phyloP scores from a whole-genome alignment of 2,888 invertebrate species.

The Noctua janthe region DNA sequence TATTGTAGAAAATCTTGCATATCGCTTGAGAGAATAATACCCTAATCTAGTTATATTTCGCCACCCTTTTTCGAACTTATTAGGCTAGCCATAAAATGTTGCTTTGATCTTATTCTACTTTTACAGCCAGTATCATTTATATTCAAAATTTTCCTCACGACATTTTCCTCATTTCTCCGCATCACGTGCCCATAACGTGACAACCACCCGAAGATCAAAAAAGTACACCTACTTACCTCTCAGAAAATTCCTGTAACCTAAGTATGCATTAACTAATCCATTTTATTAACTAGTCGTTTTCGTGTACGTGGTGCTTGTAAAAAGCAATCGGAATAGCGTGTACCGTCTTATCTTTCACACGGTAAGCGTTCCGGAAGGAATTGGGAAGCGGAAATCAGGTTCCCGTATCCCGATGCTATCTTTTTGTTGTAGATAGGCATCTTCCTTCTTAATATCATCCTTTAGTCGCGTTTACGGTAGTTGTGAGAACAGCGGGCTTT shows the following conservation, averaged over 20 bases:
- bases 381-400: constrained; percentile 42
- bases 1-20: not conserved
- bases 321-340: constrained; percentile 18
- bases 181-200: not conserved
- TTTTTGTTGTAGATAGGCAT: constrained; percentile 38
- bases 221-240: not conserved
- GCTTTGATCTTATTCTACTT: not conserved
- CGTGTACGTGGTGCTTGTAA: not conserved
- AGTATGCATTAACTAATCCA: not conserved
- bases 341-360: constrained; percentile 29
- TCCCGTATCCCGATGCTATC: constrained; percentile 53
- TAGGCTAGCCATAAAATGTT: not conserved
- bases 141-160: not conserved
- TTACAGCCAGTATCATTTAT: not conserved
- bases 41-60: not conserved
- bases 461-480: constrained; percentile 18
- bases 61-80: not conserved
- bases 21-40: not conserved
- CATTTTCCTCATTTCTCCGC: not conserved
- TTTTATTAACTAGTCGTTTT: constrained; percentile 14
- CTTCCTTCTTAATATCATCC: constrained; percentile 32
- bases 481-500: not conserved
- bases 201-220: not conserved
- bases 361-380: constrained; percentile 49
- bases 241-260: not conserved